A percentile compares a stretch with the other conserved stretches of the same genome.
Evolutionary conservation across 37 sponge, comb jelly and placozoan genomes (phyloP).

Genomic region (Eunapius fragilis): DNA sequence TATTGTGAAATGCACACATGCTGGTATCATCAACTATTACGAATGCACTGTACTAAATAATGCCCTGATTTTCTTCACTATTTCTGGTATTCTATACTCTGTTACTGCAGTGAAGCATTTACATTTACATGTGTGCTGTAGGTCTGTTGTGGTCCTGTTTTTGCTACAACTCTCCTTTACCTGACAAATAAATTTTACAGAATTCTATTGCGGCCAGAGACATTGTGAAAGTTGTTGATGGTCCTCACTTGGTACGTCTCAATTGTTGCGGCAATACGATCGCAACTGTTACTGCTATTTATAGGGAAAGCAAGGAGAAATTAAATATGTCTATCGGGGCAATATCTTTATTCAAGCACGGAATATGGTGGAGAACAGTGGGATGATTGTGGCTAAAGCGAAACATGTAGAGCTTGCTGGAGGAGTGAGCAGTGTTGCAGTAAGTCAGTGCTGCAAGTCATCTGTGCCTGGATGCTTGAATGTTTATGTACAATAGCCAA

Average conservation of each 20-base stretch:
- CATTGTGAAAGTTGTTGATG: conserved; percentile 77
- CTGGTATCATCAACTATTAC: too few species aligned
- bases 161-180: too few species aligned
- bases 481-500: too few species aligned
- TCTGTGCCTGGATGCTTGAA: too few species aligned
- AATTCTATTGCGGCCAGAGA: conserved; percentile 80
- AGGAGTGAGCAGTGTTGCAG: conserved; percentile 49
- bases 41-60: too few species aligned
- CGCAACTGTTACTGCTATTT: not conserved
- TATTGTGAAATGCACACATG: too few species aligned
- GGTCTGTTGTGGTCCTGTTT: too few species aligned
- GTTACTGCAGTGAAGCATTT: too few species aligned
- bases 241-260: conserved; percentile 75
- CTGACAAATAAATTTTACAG: conserved; percentile 12
- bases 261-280: conserved; percentile 47
- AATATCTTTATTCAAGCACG: conserved; percentile 84
- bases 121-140: too few species aligned
- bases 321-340: conserved; percentile 85
- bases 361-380: conserved; percentile 85
- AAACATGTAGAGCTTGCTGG: conserved; percentile 89
- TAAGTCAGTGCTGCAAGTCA: not conserved
- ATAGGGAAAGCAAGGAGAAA: conserved; percentile 90
- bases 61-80: too few species aligned
- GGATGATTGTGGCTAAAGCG: conserved; percentile 84
- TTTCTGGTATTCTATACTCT: too few species aligned